Conservation (phyloP, 1,140 invertebrate species). For the Drosophila melanogaster region DNA sequence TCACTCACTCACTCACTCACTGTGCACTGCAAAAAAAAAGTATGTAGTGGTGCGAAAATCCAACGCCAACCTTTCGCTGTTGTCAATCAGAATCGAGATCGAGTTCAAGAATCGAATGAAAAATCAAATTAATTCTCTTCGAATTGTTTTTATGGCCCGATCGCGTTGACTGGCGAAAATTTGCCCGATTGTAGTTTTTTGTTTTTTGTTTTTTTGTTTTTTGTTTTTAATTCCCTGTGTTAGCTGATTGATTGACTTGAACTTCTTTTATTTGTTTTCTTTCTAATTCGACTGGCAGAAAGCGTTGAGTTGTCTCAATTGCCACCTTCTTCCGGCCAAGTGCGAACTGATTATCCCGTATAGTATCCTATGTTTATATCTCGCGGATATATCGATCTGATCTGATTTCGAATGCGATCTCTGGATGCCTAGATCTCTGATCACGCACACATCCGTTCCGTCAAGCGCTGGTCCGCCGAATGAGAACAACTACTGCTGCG, state of each 20-base stretch:
- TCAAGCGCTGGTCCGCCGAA: constrained; percentile 69
- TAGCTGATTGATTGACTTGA: constrained; percentile 56
- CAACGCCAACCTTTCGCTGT: constrained; percentile 27
- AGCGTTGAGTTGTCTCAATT: constrained; percentile 73
- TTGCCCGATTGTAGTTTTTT: background rate
- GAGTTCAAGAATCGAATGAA: background rate
- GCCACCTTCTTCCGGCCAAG: constrained; percentile 72
- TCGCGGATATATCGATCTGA: background rate
- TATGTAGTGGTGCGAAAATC: constrained; percentile 32
- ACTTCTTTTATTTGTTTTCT: constrained; percentile 37
- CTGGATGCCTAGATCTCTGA: background rate
- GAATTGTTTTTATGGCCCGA: constrained; percentile 61
- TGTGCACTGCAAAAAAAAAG: constrained; percentile 54
- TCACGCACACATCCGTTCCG: constrained; percentile 65
- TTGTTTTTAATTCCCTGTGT: background rate
- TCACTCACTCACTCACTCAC: background rate
- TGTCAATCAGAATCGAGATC: constrained; percentile 40
- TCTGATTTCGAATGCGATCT: background rate
- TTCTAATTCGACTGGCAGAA: constrained; percentile 33
- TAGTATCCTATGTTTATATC: background rate
- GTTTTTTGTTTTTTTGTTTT: too few species aligned
- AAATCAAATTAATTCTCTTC: constrained; percentile 12
- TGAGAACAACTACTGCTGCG: too few species aligned
- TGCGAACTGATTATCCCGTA: constrained; percentile 61
- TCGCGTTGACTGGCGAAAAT: constrained; percentile 64